Base-by-base conservation (phyloP, 1,140 invertebrate genomes). In the Aphaenogaster rudis region DNA sequence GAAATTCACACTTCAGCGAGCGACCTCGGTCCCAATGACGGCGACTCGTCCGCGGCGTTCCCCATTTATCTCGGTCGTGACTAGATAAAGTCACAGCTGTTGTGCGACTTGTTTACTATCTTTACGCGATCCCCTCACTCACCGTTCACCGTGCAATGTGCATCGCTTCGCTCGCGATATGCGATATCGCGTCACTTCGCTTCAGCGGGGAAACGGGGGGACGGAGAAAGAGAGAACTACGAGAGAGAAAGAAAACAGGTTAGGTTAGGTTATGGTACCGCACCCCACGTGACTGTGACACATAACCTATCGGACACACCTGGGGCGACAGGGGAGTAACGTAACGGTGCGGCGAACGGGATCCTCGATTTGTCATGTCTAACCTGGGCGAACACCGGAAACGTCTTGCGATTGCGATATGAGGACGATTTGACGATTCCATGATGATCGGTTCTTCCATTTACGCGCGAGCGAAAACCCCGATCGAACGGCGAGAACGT, bases 101-200 rank as follows among this genome's bases (percentile, higher is more conserved):
- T 63, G 57, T 50, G 17, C 42, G 71, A 39, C 71, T 69, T 85
- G 81, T 85, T 85, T 85, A 85, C 57, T 42, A 84, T 52, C 79
- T 59, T 36, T 42, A 39, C 33, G 63, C 48, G 67, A 74, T 61
- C 69, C 52, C 5, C 54, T 21, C 45, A 21, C 54, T 21, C 45
- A 21, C 13, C 80, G 17, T 63, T 36, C 52, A 9, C 21, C 13
- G 13, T 54, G 17, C 28, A 28, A 28, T 42, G 39, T 33, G 15
- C 52, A 72, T 84, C 57, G 28, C 39, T 59, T 42, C 28, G 39
- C 28, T 64, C 21, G 52, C 39, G 64, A 61, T 82, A 45, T 2
- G 50, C 13, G 8, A 15, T 57, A 57, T 66, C 36, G 63, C 63
- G 39, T 66, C 45, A 4, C 59, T 64, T 54, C 21, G 33, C n/a